A percentile compares a stretch with the other conserved stretches of the same genome.
phyloP scores from a whole-genome alignment of 2,888 invertebrate species.

The Caenorhabditis auriculariae region DNA sequence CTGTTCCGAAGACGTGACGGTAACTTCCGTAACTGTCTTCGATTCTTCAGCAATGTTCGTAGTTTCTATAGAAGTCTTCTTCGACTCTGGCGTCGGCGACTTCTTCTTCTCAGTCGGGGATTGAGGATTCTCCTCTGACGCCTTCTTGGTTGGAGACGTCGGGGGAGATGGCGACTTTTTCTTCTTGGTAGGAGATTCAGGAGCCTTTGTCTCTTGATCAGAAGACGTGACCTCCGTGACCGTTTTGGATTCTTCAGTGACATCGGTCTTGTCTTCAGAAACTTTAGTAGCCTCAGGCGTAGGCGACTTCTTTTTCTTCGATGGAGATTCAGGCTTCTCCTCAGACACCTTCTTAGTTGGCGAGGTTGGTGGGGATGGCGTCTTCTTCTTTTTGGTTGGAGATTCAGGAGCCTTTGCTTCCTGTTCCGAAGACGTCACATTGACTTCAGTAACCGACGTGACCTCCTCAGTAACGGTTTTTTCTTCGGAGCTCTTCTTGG shows the following conservation, averaged over 20 bases:
- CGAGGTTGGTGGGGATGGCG: not conserved
- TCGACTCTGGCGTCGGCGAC: not conserved
- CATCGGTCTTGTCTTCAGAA: no score
- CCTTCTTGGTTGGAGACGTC: not conserved
- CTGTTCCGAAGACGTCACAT: slow-evolving; percentile 8
- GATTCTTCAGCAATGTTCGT: not conserved
- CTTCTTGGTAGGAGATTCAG: slow-evolving; percentile 18
- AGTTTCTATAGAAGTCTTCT: not conserved
- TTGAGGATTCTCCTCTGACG: not conserved
- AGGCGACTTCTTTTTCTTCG: slow-evolving; percentile 14
- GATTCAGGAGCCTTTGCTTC: slow-evolving; percentile 3
- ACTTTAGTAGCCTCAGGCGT: no score
- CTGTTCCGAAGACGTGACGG: no score
- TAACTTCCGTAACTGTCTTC: not conserved
- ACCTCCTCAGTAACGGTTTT: not conserved
- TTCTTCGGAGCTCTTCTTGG: no score
- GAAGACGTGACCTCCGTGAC: no score
- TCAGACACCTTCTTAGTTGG: slow-evolving; percentile 1
- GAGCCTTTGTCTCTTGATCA: slow-evolving; percentile 6
- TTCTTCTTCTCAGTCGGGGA: slow-evolving; percentile 5
- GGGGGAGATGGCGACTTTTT: slow-evolving; percentile 10
- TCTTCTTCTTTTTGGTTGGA: slow-evolving; percentile 11
- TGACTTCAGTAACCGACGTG: not conserved
- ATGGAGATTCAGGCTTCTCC: slow-evolving; percentile 4
- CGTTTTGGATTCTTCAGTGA: no score